Conservation (phyloP, 2,797 vertebrate genomes). For the Rhinichthys osculus region DNA sequence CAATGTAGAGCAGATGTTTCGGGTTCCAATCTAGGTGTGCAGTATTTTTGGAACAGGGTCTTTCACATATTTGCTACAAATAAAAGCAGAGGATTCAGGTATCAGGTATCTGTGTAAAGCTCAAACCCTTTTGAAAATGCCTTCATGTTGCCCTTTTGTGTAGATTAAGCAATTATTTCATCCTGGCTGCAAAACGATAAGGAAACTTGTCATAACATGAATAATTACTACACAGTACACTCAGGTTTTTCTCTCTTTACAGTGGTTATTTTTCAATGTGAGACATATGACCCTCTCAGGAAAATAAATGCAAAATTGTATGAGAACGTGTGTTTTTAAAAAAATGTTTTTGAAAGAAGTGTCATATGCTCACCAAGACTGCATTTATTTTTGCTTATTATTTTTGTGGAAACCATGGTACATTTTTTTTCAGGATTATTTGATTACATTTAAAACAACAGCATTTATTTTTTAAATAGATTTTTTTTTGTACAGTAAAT, state of each 20-base stretch:
- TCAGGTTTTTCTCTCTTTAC: slow-evolving; percentile 39
- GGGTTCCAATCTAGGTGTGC: not conserved
- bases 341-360: not conserved
- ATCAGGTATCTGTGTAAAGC: not conserved
- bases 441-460: too few species aligned
- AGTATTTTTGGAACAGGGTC: not conserved
- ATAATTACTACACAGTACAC: not conserved
- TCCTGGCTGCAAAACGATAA: not conserved
- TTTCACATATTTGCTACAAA: not conserved
- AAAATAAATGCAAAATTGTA: slow-evolving; percentile 48
- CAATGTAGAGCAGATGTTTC: not conserved
- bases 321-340: not conserved
- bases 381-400: not conserved
- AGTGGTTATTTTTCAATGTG: not conserved
- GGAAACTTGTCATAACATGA: not conserved
- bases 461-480: too few species aligned
- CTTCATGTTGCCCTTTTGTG: not conserved
- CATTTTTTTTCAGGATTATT: too few species aligned
- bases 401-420: not conserved
- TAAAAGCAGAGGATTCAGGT: not conserved
- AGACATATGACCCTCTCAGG: slow-evolving; percentile 47
- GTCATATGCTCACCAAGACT: not conserved
- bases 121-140: not conserved
- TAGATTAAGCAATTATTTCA: slow-evolving; percentile 1
- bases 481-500: too few species aligned